Base-by-base conservation (phyloP, 2,888 invertebrate genomes). In the Margaritifera margaritifera region DNA sequence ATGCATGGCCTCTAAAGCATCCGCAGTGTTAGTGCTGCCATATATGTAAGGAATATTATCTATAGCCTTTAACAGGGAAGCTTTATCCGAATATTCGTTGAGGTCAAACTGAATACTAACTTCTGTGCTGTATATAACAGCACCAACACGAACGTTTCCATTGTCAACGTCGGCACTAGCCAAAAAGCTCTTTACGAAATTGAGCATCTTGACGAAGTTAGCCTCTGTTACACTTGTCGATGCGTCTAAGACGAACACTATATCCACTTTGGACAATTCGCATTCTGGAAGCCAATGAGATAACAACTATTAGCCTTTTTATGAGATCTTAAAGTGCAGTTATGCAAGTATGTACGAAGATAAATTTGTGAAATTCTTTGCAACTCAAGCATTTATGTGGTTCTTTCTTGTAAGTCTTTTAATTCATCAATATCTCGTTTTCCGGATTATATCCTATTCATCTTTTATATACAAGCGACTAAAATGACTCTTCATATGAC, bases 221-320 rank as follows among this genome's bases (percentile, higher is more conserved):
- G 54, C 68, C 59, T 73, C 62, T n/a, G 77, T 78, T 19, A 86
- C 83, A 74, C 81, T 82, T 20, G 84, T 80, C 1, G 85, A 85
- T 4, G 80, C 64, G 62, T 86, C 86, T 20, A 86, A 55, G 19
- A 83, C 74, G 60, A 86, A 73, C 15, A 82, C 80, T 2, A 85
- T 66, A 64, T 86, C 85, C 5, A 80, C 79, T 20, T 75, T 64
- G 11, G 70, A 54, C 56, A 74, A 66, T n/a, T 61, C 64, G 52
- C 80, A 80, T 25, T 53, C 68, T 56, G 8, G 8, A 31, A 31
- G 8, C 8, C 31, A 31, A 8, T 31, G 31, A 31, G 31, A 31
- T 31, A 31, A 31, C 6, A 27, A 8, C 6, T 8, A 31, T 31
- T 8, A 31, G 8, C 31, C 8, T 8, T 8, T 31, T 31, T 31